phyloP scores from a whole-genome alignment of 2,888 invertebrate species.

The Drosophila mimica region DNA sequence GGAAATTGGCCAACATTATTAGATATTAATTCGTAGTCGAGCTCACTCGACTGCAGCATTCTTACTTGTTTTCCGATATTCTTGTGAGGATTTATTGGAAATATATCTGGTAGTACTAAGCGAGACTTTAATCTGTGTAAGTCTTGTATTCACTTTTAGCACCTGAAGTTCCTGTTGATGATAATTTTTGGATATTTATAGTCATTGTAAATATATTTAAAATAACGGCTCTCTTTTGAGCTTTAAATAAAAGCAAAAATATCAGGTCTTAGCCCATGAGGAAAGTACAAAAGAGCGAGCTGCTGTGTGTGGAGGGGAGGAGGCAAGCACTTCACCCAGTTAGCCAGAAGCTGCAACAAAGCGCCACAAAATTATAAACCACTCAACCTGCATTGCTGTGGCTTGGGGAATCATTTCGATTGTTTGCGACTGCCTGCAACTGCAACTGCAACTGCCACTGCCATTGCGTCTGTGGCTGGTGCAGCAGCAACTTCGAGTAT shows the following conservation, averaged over 20 bases:
- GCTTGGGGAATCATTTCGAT: slow-evolving; percentile 19
- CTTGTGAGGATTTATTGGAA: not conserved
- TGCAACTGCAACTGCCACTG: slow-evolving; percentile 9
- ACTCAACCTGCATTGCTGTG: slow-evolving; percentile 54
- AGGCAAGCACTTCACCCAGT: slow-evolving; percentile 53
- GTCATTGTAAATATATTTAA: no score
- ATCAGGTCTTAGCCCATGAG: not conserved
- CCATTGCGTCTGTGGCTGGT: slow-evolving; percentile 14
- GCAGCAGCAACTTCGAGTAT: slow-evolving; percentile 60
- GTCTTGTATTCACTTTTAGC: not conserved
- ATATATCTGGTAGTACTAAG: not conserved
- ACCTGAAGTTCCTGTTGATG: not conserved
- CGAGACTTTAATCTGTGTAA: not conserved
- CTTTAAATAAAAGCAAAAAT: not conserved
- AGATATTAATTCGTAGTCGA: no score
- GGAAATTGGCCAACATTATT: no score
- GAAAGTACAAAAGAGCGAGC: not conserved
- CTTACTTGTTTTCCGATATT: not conserved
- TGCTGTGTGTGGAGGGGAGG: not conserved
- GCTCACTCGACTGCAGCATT: no score
- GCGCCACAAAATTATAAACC: slow-evolving; percentile 45
- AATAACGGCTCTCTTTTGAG: no score
- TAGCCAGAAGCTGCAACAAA: slow-evolving; percentile 40
- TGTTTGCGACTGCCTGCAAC: slow-evolving; percentile 54
- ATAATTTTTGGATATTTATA: no score